Conservation (phyloP, 1,140 invertebrate species). For the Planococcus citri region DNA sequence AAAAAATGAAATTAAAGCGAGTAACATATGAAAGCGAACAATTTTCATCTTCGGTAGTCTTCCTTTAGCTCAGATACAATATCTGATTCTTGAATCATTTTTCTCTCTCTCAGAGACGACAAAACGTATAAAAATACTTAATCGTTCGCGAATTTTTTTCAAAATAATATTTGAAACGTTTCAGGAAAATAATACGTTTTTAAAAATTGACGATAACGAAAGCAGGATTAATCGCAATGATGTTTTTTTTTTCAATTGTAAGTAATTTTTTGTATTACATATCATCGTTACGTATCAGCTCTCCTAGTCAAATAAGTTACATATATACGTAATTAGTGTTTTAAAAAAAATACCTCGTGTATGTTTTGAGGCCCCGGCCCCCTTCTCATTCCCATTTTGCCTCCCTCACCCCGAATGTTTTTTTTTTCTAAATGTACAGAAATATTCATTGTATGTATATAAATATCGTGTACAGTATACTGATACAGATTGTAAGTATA, state of each 20-base stretch:
- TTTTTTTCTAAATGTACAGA: background rate
- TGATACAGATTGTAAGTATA: background rate
- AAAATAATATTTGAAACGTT: no score
- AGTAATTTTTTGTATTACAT: constrained; percentile 7
- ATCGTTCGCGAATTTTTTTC: no score
- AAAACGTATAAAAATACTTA: no score
- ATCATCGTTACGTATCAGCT: constrained; percentile 13
- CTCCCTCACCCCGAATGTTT: background rate
- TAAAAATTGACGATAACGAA: no score
- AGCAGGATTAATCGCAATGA: no score
- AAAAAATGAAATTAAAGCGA: no score
- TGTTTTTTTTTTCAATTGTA: background rate
- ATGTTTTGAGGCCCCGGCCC: background rate
- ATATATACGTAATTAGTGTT: constrained; percentile 11
- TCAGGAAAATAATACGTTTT: no score
- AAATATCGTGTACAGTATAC: constrained; percentile 1
- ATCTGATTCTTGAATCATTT: no score
- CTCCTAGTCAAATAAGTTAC: constrained; percentile 13
- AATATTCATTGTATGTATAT: constrained; percentile 1
- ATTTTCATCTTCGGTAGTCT: no score
- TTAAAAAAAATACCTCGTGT: background rate
- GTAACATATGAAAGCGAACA: no score
- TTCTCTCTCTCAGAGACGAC: no score
- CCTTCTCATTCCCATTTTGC: background rate
- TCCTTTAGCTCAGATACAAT: no score